Evolutionary conservation across 2,888 invertebrate genomes (phyloP), one percentile per base, ranked within the genome.

Genomic region (Digitonthophagus gazella): DNA sequence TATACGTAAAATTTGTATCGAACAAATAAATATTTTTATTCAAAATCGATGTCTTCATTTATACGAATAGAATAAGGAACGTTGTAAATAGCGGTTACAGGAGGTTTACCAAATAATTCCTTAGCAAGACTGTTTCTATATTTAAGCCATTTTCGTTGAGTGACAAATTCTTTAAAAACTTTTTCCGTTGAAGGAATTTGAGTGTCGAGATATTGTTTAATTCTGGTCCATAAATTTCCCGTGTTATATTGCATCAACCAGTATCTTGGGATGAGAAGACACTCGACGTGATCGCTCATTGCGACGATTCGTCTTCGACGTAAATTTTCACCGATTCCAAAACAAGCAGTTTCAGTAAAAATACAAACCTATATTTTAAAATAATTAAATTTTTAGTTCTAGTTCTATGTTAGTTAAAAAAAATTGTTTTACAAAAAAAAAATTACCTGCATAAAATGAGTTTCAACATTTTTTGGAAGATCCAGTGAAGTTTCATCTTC

Each of bases 241-340:
- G 85, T 86, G 77, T 89, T 90, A 61, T 87, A 87, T 74, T 90
- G 88, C 55, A 89, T 77, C 15, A 93, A 82, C 88, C 90, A 92
- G 75, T 89, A 89, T 71, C 88, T 86, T 0, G 93, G 93, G 68
- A 93, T 80, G 54, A 91, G 80, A 76, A 93, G 84, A 74, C 91
- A 91, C 73, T 87, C 86, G 3, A 90, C 88, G 0, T 85, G 65
- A 55, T 71, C 85, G 0, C 86, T 87, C 57, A 86, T 78, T 0
- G 92, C 89, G 65, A 92, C 85, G 19, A 93, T 87, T 3, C 90
- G 0, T 86, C 82, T 15, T 55, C 69, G 55, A 84, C 89, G 87
- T 68, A 81, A 74, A 69, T 86, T 85, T 79, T 93, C 92, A 0
- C 92, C 92, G 57, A 92, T 84, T 2, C 91, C 90, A 74, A 93